Conservation (phyloP, 1,140 invertebrate species). For the Lordiphosa collinella region DNA sequence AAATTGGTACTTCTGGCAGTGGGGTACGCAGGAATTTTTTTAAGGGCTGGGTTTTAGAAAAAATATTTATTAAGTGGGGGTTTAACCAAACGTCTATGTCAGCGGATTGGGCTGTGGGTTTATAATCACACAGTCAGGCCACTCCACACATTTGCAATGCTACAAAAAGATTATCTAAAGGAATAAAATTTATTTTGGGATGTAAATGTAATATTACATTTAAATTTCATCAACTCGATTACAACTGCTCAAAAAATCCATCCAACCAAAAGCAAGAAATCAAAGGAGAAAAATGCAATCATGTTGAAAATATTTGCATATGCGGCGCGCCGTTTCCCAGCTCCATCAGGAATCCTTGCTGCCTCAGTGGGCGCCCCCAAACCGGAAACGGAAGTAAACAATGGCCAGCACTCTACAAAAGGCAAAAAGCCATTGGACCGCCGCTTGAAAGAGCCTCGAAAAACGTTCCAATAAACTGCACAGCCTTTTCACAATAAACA, state of each 20-base stretch:
- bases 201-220: no score
- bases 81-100: no score
- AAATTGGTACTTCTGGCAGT: no score
- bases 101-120: no score
- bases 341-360: background rate
- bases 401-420: conserved; percentile 50
- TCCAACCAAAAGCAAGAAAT: conserved; percentile 25
- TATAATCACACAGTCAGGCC: no score
- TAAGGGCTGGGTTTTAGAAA: no score
- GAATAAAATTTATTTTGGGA: no score
- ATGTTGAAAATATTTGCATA: conserved; percentile 75
- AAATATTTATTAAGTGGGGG: no score
- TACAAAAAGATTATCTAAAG: no score
- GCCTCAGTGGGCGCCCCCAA: conserved; percentile 1
- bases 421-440: conserved; percentile 22
- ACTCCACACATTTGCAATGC: no score
- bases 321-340: conserved; percentile 18
- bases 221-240: conserved; percentile 56
- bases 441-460: conserved; percentile 30
- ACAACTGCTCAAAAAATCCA: conserved; percentile 20
- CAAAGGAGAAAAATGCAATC: conserved; percentile 66
- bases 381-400: conserved; percentile 73
- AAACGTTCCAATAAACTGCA: conserved; percentile 63
- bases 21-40: no score
- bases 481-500: conserved; percentile 20